phyloP scores from a whole-genome alignment of 2,797 vertebrate genomes.

The Esox lucius region DNA sequence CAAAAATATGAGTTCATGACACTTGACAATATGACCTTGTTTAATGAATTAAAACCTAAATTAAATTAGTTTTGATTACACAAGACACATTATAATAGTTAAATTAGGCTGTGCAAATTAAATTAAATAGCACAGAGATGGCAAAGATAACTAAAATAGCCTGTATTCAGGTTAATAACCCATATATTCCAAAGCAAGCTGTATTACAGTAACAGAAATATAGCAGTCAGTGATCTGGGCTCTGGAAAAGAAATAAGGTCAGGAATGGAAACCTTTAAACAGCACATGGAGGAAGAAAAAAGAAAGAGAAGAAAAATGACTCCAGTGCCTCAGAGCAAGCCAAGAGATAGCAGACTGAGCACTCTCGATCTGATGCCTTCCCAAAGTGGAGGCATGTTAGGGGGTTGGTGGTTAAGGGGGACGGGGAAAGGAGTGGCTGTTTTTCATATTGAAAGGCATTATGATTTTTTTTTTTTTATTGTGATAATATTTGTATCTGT shows the following conservation, averaged over 20 bases:
- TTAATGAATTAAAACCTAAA: slow-evolving; percentile 46
- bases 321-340: slow-evolving; percentile 31
- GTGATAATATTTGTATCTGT: not conserved
- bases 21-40: slow-evolving; percentile 39
- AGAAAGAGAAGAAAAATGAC: slow-evolving; percentile 30
- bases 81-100: slow-evolving; percentile 11
- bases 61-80: slow-evolving; percentile 45
- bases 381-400: slow-evolving; percentile 23
- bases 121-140: not conserved
- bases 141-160: too few species aligned
- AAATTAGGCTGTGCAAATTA: slow-evolving; percentile 10
- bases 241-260: slow-evolving; percentile 34
- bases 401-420: not conserved
- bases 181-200: slow-evolving; percentile 32
- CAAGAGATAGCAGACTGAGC: slow-evolving; percentile 22
- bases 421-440: not conserved
- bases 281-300: slow-evolving; percentile 32
- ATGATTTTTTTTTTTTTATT: not conserved
- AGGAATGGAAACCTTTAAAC: slow-evolving; percentile 47
- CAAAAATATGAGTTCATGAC: slow-evolving; percentile 31
- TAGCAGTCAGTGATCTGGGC: slow-evolving; percentile 23
- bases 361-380: slow-evolving; percentile 14
- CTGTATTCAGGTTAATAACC: slow-evolving; percentile 29
- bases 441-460: not conserved
- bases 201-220: slow-evolving; percentile 26